Percentiles rank a stretch among this genome's conserved stretches.
These are phyloP conservation scores for Aphrophora alni DNA, from an alignment of 2,888 invertebrate species.

Conservation along the genomic window DNA sequence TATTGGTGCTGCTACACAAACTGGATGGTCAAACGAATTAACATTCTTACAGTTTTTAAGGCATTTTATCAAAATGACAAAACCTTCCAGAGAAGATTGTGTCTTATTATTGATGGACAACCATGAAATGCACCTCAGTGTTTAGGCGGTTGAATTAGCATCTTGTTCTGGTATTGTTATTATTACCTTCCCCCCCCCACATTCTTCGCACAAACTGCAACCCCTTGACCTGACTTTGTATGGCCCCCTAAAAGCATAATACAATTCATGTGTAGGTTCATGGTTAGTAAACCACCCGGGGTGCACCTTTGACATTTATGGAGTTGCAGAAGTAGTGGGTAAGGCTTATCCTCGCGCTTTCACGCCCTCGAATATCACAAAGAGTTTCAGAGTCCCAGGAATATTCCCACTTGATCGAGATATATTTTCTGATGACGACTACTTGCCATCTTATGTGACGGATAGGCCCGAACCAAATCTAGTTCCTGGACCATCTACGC, in stretches of 20 bases:
- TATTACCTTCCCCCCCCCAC: slow-evolving; percentile 29
- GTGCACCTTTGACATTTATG: slow-evolving; percentile 29
- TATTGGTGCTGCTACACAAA: slow-evolving; percentile 52
- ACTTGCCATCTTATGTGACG: neutral
- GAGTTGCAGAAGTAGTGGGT: slow-evolving; percentile 23
- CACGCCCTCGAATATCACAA: slow-evolving; percentile 38
- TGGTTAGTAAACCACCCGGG: slow-evolving; percentile 27
- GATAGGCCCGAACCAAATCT: too few relatives aligned
- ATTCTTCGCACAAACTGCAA: slow-evolving; percentile 49
- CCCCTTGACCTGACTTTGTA: slow-evolving; percentile 34
- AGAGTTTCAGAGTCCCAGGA: slow-evolving; percentile 49
- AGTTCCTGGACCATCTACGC: too few relatives aligned
- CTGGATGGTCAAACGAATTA: slow-evolving; percentile 52
- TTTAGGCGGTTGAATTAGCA: too few relatives aligned
- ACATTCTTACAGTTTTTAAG: neutral
- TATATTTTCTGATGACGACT: slow-evolving; percentile 17
- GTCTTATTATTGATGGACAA: too few relatives aligned
- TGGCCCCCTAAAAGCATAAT: slow-evolving; percentile 32
- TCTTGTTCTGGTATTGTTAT: slow-evolving; percentile 21
- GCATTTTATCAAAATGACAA: neutral
- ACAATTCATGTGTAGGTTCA: slow-evolving; percentile 33
- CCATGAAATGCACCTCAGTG: slow-evolving; percentile 7
- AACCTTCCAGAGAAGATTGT: slow-evolving; percentile 7
- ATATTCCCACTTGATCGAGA: slow-evolving; percentile 41
- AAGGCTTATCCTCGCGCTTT: slow-evolving; percentile 21